These are phyloP conservation scores for Camponotus vicinus DNA, from an alignment of 1,140 invertebrate genomes.

Conservation along the genomic window DNA sequence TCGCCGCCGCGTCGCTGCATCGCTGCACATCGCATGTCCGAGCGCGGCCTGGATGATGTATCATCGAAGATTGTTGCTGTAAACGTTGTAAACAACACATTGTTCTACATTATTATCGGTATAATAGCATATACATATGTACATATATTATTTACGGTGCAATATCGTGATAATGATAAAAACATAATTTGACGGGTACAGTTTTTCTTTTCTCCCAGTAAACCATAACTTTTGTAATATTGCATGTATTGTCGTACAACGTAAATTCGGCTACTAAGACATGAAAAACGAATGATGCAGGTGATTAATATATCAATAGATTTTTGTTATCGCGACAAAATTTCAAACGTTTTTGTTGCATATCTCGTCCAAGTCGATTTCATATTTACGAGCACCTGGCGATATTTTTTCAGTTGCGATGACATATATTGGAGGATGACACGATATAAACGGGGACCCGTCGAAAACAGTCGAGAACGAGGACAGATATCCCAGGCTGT, in stretches of 20 bases:
- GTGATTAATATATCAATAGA: slow-evolving; percentile 20
- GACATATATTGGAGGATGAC: not conserved
- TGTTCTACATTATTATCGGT: slow-evolving; percentile 26
- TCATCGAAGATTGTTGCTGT: slow-evolving; percentile 16
- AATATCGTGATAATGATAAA: slow-evolving; percentile 20
- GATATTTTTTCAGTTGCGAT: slow-evolving; percentile 28
- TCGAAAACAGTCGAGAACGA: slow-evolving; percentile 63
- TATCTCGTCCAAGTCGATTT: slow-evolving; percentile 27
- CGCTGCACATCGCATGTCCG: slow-evolving; percentile 45
- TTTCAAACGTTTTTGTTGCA: not conserved
- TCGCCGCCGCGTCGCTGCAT: slow-evolving; percentile 26
- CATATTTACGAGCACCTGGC: slow-evolving; percentile 35
- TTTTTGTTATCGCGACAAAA: not conserved
- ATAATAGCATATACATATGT: not conserved
- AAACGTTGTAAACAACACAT: slow-evolving; percentile 16
- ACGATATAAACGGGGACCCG: slow-evolving; percentile 8
- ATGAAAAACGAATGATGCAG: not conserved
- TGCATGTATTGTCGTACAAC: not conserved
- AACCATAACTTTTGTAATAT: not conserved
- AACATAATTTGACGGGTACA: not conserved
- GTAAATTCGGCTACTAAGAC: not conserved
- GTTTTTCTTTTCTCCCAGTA: not conserved
- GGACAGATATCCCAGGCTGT: slow-evolving; percentile 80
- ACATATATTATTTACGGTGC: not conserved
- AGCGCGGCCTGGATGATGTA: slow-evolving; percentile 24